phyloP scores from a whole-genome alignment of 2,113 vertebrate genomes.

The Bettongia penicillata region DNA sequence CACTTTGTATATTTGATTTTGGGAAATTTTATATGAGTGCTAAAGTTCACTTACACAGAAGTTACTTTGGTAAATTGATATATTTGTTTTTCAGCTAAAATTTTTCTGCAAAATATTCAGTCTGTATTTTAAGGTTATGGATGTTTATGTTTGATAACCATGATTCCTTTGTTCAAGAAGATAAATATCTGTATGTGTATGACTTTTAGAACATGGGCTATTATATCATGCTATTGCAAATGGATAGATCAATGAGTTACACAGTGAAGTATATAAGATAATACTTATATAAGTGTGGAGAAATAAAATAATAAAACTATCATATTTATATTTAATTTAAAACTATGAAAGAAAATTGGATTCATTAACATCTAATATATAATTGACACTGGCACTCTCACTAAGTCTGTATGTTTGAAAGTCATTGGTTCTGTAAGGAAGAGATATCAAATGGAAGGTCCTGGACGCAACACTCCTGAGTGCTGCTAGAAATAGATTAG shows the following conservation, averaged over 20 bases:
- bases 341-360: neutral
- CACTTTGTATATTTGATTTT: neutral
- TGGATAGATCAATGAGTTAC: neutral
- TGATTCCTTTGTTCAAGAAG: neutral
- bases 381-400: neutral
- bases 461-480: too few species aligned
- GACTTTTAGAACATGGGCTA: neutral
- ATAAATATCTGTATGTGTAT: neutral
- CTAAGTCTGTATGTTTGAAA: neutral
- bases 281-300: too few species aligned
- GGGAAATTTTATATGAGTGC: neutral
- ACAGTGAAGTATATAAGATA: neutral
- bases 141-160: neutral
- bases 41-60: neutral
- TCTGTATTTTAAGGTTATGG: neutral
- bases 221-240: neutral
- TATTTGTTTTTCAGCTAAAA: neutral
- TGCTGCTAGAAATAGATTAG: neutral
- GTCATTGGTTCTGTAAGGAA: neutral
- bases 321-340: neutral
- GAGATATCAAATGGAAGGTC: neutral
- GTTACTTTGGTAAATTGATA: neutral
- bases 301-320: neutral
- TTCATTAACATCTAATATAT: neutral
- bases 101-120: neutral